Base-by-base conservation (phyloP, 92 coral and sea anemone genomes). In the Anthopleura xanthogrammica region DNA sequence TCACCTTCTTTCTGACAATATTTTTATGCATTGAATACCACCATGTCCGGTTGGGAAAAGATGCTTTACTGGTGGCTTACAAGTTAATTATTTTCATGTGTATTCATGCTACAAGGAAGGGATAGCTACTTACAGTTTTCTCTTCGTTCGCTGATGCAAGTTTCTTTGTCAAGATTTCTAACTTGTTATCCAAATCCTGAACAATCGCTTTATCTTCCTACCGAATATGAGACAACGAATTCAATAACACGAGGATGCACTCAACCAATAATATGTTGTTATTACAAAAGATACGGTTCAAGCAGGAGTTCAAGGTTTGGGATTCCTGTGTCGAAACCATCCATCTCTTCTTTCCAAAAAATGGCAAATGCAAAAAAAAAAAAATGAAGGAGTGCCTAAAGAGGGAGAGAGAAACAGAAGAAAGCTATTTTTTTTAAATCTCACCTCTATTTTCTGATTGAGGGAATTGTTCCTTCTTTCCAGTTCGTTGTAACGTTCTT, bases 101-200 rank as follows among this genome's bases (percentile, higher is more conserved):
- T 54, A 11, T 54, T 54, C 70, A 62, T 20, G 55, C 19, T 3
- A 43, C 50, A 54, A n/a, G 4, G 0, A 50, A 17, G 4, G 68
- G 4, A 29, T 36, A 57, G 16, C 1, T 55, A 86, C 99, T 89
- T 82, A 96, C 99, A 55, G 94, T 80, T 79, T 96, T 96, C 72
- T 96, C 99, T 13, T 92, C 98, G 79, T 96, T 90, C 36, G 97
- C 90, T 52, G 76, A 80, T 20, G 76, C 83, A 56, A 96, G 87
- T 48, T 94, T 91, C 62, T 92, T 93, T 10, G 93, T 72, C 24
- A 94, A 89, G 76, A 90, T 87, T 76, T 93, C 92, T 20, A 87
- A 74, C 60, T 83, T 88, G 78, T 78, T 92, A 70, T 92, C 98
- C 87, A 94, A 78, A 39, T 94, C 99, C 85, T 91, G 88, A 77